Evolutionary conservation across 2,888 invertebrate genomes (phyloP).

Genomic region (Pandemis heparana): DNA sequence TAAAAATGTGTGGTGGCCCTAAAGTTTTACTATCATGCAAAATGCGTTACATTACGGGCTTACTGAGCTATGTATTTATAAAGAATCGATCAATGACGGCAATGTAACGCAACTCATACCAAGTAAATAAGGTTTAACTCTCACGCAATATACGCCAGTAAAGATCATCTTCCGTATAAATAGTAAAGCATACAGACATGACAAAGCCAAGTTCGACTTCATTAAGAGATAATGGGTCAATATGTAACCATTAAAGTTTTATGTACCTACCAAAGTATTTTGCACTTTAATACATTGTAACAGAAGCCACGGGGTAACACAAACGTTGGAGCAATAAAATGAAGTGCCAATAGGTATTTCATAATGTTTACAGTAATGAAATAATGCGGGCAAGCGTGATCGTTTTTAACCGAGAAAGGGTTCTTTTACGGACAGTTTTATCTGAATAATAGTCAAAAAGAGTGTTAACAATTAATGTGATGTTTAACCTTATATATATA

Average conservation of each 20-base stretch:
- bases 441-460: no score
- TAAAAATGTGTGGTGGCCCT: no score
- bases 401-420: not conserved
- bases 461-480: no score
- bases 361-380: constrained; percentile 41
- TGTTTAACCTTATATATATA: no score
- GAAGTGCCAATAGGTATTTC: constrained; percentile 36
- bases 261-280: constrained; percentile 6
- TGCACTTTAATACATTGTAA: not conserved
- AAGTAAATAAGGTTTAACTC: not conserved
- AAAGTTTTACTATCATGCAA: not conserved
- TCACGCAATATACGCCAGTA: constrained; percentile 8
- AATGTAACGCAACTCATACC: not conserved
- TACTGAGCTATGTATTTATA: not conserved
- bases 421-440: not conserved
- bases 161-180: constrained; percentile 40
- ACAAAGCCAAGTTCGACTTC: constrained; percentile 39
- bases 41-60: not conserved
- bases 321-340: constrained; percentile 26
- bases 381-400: constrained; percentile 28
- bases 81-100: not conserved
- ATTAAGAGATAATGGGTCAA: constrained; percentile 42
- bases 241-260: constrained; percentile 41
- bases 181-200: constrained; percentile 41
- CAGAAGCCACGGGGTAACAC: constrained; percentile 6